Base-by-base conservation (phyloP, 1,140 invertebrate genomes). In the Sinella curviseta region DNA sequence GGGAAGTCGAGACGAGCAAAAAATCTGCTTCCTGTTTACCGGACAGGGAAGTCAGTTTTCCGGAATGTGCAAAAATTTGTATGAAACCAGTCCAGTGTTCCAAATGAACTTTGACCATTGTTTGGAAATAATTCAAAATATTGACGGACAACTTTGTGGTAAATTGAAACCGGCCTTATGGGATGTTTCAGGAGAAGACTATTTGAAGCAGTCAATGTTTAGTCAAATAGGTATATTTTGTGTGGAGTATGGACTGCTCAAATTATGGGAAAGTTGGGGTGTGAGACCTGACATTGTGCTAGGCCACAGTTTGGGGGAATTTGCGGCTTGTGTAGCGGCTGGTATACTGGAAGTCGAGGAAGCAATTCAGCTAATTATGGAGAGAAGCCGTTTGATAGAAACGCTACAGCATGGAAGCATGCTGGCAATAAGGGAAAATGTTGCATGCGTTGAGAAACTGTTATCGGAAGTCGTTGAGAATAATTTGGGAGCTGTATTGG, bases 271-370 rank as follows among this genome's bases (percentile, higher is more conserved):
- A n/a, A n/a, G n/a, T n/a, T n/a, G n/a, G n/a, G 78, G 81, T 31
- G 55, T 82, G 16, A 31, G 24, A 12, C 81, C 81, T 0, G 67
- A 80, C 34, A 39, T 54, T 1, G 81, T 82, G 1, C 35, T 82
- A 0, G 81, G 81, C 14, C 81, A 82, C 73, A 80, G 78, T 33
- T 76, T 80, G n/a, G 81, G 81, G 12, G 81, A 82, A 80, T 82
- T 80, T 36, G 67, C 67, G 8, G 81, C 81, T 0, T 76, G 78
- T 0, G 77, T 79, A 0, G 36, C 35, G 1, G 78, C 78, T 4
- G 81, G 81, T 78, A 65, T 82, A 0, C 36, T 82, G 30, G 65
- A 20, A 26, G 36, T 82, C 24, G 70, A 78, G 26, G 77, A 81
- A 16, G 81, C 78, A 17, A 48, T 79, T 24, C 20, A 54, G 8